Evolutionary conservation across 2,888 invertebrate genomes (phyloP), one percentile per base, ranked within the genome.

Genomic region (Acanthacorydalis orientalis): DNA sequence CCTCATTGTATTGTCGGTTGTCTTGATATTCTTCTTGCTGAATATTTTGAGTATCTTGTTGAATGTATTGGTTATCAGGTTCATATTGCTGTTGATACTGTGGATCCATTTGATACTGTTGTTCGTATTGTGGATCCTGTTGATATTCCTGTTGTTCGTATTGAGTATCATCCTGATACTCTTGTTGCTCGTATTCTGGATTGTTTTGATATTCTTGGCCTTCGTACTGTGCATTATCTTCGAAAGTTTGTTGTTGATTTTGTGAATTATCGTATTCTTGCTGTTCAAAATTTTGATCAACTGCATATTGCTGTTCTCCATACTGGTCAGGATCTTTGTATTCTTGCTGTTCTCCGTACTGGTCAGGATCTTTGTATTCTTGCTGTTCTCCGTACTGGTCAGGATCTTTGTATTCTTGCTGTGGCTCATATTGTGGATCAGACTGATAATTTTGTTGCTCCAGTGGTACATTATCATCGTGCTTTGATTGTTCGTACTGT

Each of bases 11-110:
- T 23, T 23, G 23, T 23, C 6, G 23, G 6, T 23, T 23, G 2
- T 23, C 23, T 23, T 23, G 23, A 23, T 2, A 23, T 23, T 23
- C 23, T n/a, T n/a, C n/a, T 23, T 23, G 23, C 16, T 51, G 47
- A n/a, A 23, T 8, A 33, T 51, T 45, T 41, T 50, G 40, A 31
- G 50, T 48, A 41, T 49, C 40, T 23, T 23, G 23, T 31, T 51
- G 47, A n/a, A 23, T 8, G 23, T 51, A 48, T 41, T 50, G 40
- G 23, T 51, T 48, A 41, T 49, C 40, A 32, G 35, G 32, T 37
- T 52, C 49, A 15, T 50, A 45, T 33, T 51, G 53, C 31, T 51
- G 48, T 8, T 51, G 51, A 45, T 51, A 14, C 3, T 39, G 16
- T 12, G 16, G 12, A 8, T 39, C 15, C 9, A 16, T 15, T 9